Conservation (phyloP, 2,113 vertebrate species). For the Aegypius monachus region DNA sequence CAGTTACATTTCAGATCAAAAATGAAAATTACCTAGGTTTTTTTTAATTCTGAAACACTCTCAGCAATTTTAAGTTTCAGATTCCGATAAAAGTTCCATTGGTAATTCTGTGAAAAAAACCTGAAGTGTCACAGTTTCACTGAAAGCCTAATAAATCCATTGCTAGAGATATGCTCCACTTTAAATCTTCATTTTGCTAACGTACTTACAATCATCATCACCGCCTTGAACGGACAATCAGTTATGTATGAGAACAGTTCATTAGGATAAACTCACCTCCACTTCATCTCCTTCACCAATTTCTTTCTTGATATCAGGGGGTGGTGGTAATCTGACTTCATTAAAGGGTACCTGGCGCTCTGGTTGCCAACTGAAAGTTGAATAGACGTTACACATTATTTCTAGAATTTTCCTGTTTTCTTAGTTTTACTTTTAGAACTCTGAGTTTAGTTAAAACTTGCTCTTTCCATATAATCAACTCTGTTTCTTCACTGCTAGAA, state of each 20-base stretch:
- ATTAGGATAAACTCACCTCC: constrained; percentile 80
- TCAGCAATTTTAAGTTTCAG: not conserved
- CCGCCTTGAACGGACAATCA: not conserved
- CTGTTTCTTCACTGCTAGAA: not conserved
- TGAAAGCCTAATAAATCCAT: not conserved
- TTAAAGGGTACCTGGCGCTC: constrained; percentile 95
- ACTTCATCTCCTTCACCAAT: constrained; percentile 96
- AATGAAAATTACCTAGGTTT: not conserved
- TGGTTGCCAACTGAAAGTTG: constrained; percentile 89
- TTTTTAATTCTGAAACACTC: not conserved
- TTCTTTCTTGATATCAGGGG: constrained; percentile 91
- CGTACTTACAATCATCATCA: not conserved
- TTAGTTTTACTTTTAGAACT: not conserved
- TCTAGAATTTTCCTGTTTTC: not conserved
- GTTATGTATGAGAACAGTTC: not conserved
- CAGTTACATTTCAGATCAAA: not conserved
- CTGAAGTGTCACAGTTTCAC: not conserved
- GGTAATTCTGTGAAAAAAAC: not conserved
- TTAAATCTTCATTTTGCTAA: not conserved
- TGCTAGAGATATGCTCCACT: not conserved
- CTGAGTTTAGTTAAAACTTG: not conserved
- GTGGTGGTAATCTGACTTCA: constrained; percentile 92
- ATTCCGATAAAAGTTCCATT: not conserved
- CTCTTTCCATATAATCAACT: not conserved
- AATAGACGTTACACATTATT: not conserved